Evolutionary conservation across 2,797 vertebrate genomes (phyloP).

Genomic region (Gymnoscopelus braueri): DNA sequence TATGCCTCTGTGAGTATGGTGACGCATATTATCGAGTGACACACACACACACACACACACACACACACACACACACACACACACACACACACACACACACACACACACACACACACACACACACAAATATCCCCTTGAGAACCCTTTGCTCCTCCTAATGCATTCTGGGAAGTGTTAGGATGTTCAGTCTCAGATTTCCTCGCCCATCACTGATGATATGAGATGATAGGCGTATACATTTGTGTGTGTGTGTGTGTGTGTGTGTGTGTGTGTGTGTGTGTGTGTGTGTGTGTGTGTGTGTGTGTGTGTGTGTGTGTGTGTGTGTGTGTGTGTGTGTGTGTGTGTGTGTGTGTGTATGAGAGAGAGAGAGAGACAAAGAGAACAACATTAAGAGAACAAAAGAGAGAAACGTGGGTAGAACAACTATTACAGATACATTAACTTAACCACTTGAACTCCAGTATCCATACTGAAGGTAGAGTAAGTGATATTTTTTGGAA

Average conservation of each 20-base stretch:
- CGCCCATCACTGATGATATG: constrained; percentile 7
- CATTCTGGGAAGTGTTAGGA: constrained; percentile 17
- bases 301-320: background rate
- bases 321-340: background rate
- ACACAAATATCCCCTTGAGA: background rate
- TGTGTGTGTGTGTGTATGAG: background rate
- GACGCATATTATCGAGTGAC: too few species aligned
- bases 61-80: background rate
- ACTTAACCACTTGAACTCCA: too few species aligned
- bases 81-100: background rate
- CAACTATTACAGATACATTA: too few species aligned
- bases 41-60: background rate
- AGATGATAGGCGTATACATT: background rate
- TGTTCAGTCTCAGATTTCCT: constrained; percentile 37
- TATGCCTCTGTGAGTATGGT: too few species aligned
- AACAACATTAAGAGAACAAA: background rate
- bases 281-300: background rate
- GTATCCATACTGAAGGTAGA: too few species aligned
- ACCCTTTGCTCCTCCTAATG: constrained; percentile 20
- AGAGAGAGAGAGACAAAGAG: background rate
- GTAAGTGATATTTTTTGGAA: too few species aligned
- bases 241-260: background rate
- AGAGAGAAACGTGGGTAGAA: background rate
- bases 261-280: background rate
- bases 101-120: constrained; percentile 9